Evolutionary conservation across 2,113 vertebrate genomes (phyloP).

Genomic region (Pituophis catenifer): DNA sequence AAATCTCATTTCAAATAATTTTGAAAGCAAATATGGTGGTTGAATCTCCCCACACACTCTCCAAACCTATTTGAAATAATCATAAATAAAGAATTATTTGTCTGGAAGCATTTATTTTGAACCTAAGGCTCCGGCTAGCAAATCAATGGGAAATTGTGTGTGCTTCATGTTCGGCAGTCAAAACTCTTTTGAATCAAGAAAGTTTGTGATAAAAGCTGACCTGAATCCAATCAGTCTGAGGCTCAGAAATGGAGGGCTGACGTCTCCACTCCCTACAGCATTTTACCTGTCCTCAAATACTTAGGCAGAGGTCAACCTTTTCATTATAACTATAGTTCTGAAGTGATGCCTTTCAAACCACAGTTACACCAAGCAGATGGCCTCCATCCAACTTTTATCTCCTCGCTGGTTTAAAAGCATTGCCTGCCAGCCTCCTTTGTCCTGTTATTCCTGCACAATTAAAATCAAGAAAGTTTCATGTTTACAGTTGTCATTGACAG

Average conservation of each 20-base stretch:
- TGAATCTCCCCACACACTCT: neutral
- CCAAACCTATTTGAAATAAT: neutral
- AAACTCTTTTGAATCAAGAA: neutral
- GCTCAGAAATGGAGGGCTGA: neutral
- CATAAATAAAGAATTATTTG: neutral
- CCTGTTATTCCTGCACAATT: neutral
- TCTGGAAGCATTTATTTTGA: neutral
- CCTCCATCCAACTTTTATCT: neutral
- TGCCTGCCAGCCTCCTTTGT: neutral
- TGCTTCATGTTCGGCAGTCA: neutral
- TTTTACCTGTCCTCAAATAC: neutral
- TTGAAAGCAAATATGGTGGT: neutral
- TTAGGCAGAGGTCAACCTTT: neutral
- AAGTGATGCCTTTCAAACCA: neutral
- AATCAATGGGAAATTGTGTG: neutral
- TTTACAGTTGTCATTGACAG: neutral
- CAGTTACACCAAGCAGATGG: neutral
- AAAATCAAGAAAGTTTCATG: neutral
- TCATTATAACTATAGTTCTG: neutral
- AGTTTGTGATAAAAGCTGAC: neutral
- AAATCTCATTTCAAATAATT: neutral
- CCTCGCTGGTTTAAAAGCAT: neutral
- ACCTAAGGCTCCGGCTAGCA: neutral
- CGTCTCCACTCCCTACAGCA: neutral
- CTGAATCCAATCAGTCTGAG: neutral